A percentile compares a stretch with the other conserved stretches of the same genome.
Evolutionary conservation across 2,113 vertebrate species (phyloP).

Genomic region (Heliornis fulica): DNA sequence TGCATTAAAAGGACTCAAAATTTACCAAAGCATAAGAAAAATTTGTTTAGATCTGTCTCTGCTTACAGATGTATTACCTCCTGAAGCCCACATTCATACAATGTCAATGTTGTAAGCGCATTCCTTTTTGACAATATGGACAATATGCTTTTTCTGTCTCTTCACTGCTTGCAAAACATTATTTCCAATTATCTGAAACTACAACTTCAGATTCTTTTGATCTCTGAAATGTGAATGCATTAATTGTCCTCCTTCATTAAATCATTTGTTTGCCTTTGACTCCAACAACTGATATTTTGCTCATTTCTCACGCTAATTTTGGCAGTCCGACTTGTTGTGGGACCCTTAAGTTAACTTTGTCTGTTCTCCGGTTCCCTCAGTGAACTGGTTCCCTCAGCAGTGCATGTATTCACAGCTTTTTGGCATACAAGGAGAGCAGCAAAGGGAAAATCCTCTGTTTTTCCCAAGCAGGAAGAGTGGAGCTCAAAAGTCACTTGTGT

Average conservation of each 20-base stretch:
- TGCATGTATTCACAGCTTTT: no score
- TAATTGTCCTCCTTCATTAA: not conserved
- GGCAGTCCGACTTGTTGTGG: not conserved
- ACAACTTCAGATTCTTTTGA: not conserved
- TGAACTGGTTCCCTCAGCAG: no score
- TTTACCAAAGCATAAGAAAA: not conserved
- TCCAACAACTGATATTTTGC: not conserved
- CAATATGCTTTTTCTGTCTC: not conserved
- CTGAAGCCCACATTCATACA: not conserved
- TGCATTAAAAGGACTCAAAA: not conserved
- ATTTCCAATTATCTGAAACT: not conserved
- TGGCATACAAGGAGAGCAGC: not conserved
- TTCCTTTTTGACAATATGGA: not conserved
- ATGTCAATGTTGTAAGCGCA: not conserved
- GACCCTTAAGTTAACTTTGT: not conserved
- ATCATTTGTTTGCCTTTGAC: not conserved
- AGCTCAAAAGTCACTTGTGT: not conserved
- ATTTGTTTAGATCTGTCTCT: not conserved
- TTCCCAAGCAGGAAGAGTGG: not conserved
- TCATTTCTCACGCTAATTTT: not conserved
- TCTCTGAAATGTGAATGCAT: not conserved
- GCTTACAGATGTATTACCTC: not conserved
- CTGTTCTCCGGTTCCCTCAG: not conserved
- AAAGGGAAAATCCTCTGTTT: not conserved
- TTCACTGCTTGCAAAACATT: not conserved